phyloP scores from a whole-genome alignment of 2,888 invertebrate genomes.

The Epicampocera succincta region DNA sequence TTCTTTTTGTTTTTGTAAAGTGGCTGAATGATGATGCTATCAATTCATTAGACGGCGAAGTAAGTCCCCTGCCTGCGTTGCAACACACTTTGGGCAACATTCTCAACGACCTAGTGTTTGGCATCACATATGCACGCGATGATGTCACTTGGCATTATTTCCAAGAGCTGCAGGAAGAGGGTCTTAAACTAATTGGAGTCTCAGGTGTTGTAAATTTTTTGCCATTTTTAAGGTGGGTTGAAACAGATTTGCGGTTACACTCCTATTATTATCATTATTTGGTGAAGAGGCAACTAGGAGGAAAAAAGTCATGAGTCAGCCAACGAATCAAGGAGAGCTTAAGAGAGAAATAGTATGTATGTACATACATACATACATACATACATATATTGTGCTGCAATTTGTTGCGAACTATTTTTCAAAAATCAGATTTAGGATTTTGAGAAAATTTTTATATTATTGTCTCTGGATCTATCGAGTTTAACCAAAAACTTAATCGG shows the following conservation, averaged over 20 bases:
- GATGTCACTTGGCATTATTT: constrained; percentile 90
- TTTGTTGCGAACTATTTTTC: too few species aligned
- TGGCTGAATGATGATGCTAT: constrained; percentile 72
- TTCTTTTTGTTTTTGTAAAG: constrained; percentile 54
- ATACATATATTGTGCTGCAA: too few species aligned
- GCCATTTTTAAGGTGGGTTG: constrained; percentile 87
- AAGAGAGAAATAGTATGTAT: too few species aligned
- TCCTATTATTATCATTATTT: not conserved
- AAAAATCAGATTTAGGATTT: too few species aligned
- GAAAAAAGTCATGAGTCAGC: not conserved
- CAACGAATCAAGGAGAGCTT: too few species aligned
- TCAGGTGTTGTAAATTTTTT: constrained; percentile 92
- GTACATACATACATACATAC: too few species aligned
- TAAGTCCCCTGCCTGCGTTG: constrained; percentile 77
- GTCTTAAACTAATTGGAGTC: constrained; percentile 90
- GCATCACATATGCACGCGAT: constrained; percentile 86
- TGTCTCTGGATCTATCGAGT: too few species aligned
- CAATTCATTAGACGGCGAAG: constrained; percentile 76
- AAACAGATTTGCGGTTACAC: not conserved
- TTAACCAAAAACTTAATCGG: too few species aligned
- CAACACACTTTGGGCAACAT: constrained; percentile 89
- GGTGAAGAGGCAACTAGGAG: not conserved
- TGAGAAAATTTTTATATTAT: too few species aligned
- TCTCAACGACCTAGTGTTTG: constrained; percentile 90
- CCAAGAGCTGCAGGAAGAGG: constrained; percentile 90